phyloP scores from a whole-genome alignment of 2,113 vertebrate species.

The Myotis lucifugus region DNA sequence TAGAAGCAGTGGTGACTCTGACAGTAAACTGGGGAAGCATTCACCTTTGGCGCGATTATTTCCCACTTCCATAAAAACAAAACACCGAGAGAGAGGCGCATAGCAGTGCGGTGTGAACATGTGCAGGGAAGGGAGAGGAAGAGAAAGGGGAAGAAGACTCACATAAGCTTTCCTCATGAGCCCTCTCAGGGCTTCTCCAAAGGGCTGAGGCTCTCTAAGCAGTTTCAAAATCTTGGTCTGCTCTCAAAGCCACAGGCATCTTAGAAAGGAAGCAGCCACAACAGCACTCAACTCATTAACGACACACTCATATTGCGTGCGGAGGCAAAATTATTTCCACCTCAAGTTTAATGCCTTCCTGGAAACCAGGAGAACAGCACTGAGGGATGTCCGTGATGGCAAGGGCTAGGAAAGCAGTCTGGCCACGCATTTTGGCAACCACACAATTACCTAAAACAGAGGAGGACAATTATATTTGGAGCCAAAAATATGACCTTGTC shows the following conservation, averaged over 20 bases:
- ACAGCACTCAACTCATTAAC: neutral
- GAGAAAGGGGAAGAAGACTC: neutral
- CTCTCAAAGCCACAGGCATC: neutral
- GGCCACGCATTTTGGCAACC: neutral
- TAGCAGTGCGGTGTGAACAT: neutral
- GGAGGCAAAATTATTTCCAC: constrained; percentile 23
- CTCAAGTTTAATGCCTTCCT: constrained; percentile 52
- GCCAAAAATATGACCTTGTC: neutral
- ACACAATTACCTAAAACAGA: neutral
- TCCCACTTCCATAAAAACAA: constrained; percentile 17
- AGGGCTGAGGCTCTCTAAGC: neutral
- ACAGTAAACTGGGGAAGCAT: constrained; percentile 34
- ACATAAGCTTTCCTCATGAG: neutral
- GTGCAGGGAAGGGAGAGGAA: neutral
- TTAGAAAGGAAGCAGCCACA: neutral
- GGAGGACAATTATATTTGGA: neutral
- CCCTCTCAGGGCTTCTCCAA: neutral
- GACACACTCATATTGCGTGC: neutral
- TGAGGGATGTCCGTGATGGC: neutral
- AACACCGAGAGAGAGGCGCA: neutral
- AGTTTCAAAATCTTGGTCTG: neutral
- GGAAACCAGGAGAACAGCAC: constrained; percentile 35
- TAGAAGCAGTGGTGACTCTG: constrained; percentile 41
- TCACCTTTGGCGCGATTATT: constrained; percentile 12
- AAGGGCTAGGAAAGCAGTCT: neutral